Evolutionary conservation across 92 coral and sea anemone species (phyloP).

Genomic region (Blastomussa wellsi): DNA sequence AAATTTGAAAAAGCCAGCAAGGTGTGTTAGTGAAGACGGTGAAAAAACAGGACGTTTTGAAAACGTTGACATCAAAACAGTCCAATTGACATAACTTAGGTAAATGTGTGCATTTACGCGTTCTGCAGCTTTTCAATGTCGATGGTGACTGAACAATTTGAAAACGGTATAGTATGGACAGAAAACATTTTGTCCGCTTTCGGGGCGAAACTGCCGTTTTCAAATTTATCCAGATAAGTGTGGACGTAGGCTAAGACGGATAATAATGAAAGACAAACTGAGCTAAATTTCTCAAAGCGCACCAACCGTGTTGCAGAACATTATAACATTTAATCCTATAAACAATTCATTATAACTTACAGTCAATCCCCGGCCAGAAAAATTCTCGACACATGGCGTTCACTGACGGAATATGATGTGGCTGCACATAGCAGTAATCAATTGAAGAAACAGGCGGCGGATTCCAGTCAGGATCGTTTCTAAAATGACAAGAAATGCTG

Average conservation of each 20-base stretch:
- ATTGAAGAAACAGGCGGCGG: slow-evolving; percentile 70
- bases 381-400: slow-evolving; percentile 97
- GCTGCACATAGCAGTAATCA: slow-evolving; percentile 98
- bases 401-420: slow-evolving; percentile 96
- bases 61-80: too few species aligned
- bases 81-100: too few species aligned
- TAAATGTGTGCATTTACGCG: too few species aligned
- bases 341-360: slow-evolving; percentile 43
- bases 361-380: slow-evolving; percentile 99
- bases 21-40: too few species aligned
- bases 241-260: background rate
- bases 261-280: background rate
- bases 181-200: too few species aligned
- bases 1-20: too few species aligned
- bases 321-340: background rate
- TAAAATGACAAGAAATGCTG: slow-evolving; percentile 1
- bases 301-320: background rate
- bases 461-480: slow-evolving; percentile 65
- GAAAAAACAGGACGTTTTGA: too few species aligned
- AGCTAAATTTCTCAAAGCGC: background rate
- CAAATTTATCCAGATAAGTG: too few species aligned
- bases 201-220: too few species aligned
- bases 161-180: too few species aligned
- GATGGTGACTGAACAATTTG: too few species aligned
- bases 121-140: too few species aligned